A percentile compares a stretch with the other conserved stretches of the same genome.
Evolutionary conservation across 2,888 invertebrate species (phyloP).

Genomic region (Criorhina ranunculi): DNA sequence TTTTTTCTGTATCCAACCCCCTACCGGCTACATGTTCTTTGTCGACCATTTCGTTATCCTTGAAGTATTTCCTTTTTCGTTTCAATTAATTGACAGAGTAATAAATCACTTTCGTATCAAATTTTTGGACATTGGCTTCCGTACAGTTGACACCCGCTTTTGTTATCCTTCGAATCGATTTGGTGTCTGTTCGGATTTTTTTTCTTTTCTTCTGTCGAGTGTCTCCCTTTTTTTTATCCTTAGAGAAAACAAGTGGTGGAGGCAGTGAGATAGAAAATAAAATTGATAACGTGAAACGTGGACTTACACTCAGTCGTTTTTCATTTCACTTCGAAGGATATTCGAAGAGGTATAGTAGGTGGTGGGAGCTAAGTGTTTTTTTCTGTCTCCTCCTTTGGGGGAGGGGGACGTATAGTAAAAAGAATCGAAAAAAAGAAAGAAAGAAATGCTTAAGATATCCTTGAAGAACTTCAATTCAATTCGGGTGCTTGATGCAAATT

Average conservation of each 20-base stretch:
- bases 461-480: slow-evolving; percentile 49
- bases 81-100: slow-evolving; percentile 71
- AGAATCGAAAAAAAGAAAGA: too few species aligned
- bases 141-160: slow-evolving; percentile 70
- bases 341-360: background rate
- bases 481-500: slow-evolving; percentile 47
- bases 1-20: background rate
- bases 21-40: background rate
- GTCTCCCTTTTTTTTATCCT: slow-evolving; percentile 6
- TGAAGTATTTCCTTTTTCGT: slow-evolving; percentile 51
- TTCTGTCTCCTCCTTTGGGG: background rate
- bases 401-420: background rate
- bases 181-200: slow-evolving; percentile 6
- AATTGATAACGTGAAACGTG: slow-evolving; percentile 70
- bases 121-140: slow-evolving; percentile 73
- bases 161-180: slow-evolving; percentile 70
- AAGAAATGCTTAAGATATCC: slow-evolving; percentile 42
- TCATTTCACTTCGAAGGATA: slow-evolving; percentile 48
- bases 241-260: slow-evolving; percentile 22
- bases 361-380: background rate
- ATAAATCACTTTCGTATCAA: slow-evolving; percentile 76
- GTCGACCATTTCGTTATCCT: slow-evolving; percentile 48
- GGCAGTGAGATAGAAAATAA: slow-evolving; percentile 55
- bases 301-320: slow-evolving; percentile 60
- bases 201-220: background rate